These are phyloP conservation scores for Xestobium rufovillosum DNA, from an alignment of 2,888 invertebrate species.

Conservation along the genomic window DNA sequence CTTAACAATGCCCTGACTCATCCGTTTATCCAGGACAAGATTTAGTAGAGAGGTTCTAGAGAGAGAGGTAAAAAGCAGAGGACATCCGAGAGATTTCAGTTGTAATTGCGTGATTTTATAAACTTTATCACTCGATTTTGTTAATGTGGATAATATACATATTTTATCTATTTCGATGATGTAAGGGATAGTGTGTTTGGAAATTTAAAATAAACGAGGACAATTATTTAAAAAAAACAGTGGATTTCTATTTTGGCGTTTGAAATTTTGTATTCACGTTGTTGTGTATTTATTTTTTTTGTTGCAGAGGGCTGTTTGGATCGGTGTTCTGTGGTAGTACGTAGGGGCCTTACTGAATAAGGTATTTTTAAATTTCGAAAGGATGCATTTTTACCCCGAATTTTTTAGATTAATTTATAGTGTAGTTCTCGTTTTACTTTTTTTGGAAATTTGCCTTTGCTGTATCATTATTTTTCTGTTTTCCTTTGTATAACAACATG, in stretches of 20 bases:
- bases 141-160: too few species aligned
- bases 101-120: too few species aligned
- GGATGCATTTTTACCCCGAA: too few species aligned
- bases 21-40: conserved; percentile 93
- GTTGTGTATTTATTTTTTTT: background rate
- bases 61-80: conserved; percentile 32
- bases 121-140: conserved; percentile 1
- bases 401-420: too few species aligned
- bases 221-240: background rate
- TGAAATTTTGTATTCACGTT: background rate
- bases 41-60: conserved; percentile 45
- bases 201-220: too few species aligned
- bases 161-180: background rate
- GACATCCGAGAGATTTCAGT: conserved; percentile 19
- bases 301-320: conserved; percentile 2
- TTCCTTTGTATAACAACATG: too few species aligned
- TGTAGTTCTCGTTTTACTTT: too few species aligned
- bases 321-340: background rate
- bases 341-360: background rate
- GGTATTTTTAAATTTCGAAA: too few species aligned
- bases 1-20: conserved; percentile 90
- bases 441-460: too few species aligned
- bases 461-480: too few species aligned
- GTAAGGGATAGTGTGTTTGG: background rate
- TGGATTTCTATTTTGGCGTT: background rate